Percentiles rank a stretch among this genome's conserved stretches.
These are phyloP conservation scores for Anomalospiza imberbis DNA, from an alignment of 2,797 vertebrate genomes.

Conservation along the genomic window DNA sequence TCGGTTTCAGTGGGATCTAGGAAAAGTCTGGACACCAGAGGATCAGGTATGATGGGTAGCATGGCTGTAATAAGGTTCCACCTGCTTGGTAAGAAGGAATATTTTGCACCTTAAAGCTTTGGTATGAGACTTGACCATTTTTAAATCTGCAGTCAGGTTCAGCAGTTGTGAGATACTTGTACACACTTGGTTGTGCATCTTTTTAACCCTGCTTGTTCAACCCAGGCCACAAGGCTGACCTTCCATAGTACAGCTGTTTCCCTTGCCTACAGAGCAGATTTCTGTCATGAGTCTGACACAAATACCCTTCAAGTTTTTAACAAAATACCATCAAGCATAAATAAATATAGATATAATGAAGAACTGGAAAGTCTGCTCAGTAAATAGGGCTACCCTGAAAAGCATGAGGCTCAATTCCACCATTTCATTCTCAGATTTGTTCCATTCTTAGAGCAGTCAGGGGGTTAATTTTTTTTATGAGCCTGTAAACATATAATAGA, in stretches of 20 bases:
- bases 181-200: not conserved
- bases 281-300: not conserved
- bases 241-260: not conserved
- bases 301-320: not conserved
- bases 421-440: not conserved
- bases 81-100: not conserved
- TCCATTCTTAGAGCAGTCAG: not conserved
- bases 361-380: not conserved
- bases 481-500: not conserved
- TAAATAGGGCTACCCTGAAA: not conserved
- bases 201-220: not conserved
- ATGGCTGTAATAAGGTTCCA: not conserved
- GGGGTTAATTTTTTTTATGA: not conserved
- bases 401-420: not conserved
- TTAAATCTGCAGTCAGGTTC: not conserved
- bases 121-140: not conserved
- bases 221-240: not conserved
- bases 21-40: not conserved
- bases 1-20: not conserved
- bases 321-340: not conserved
- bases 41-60: not conserved
- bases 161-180: not conserved
- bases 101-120: not conserved
- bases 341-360: not conserved
- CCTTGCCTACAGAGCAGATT: not conserved